Evolutionary conservation across 2,797 vertebrate genomes (phyloP), one percentile per base, ranked within the genome.

Genomic region (Helicolenus hilgendorfi): DNA sequence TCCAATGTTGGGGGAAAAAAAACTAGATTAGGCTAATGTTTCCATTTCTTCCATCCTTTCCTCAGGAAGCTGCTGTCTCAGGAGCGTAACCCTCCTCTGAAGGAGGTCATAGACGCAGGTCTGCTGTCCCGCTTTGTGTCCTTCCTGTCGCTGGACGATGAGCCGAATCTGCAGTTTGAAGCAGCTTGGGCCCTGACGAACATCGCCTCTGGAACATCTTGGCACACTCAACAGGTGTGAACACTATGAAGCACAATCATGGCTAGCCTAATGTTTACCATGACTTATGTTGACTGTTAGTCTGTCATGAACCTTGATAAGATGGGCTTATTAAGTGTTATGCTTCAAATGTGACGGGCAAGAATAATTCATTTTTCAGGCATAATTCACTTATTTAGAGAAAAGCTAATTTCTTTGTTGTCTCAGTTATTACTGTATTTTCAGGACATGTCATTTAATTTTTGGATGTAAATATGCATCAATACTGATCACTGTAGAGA

Each of bases 151-250:
- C 81, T 73, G 20, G 91, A 97, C 0, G 92, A 98, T 62, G 92
- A 96, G 5, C 93, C 97, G 0, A 15, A 71, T 3, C 93, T 99
- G 92, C 98, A 99, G 96, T 99, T 99, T 0, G 98, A 99, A 88
- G 98, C 98, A 0, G 98, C 98, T 3, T 99, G 98, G 98, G 98
- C 98, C 2, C 97, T 99, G 5, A 99, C 98, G 1, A 99, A 99
- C 92, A 96, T 99, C 0, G 98, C 98, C 38, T 98, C 98, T 0
- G 98, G 98, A 63, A 98, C 97, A 0, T 98, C 98, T 0, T 98
- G 97, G 72, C 98, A 99, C 75, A 98, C 98, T 1, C 94, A 94
- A 49, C 97, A 97, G 0, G 96, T 96, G 60, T 22, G 31, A 13
- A 8, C 10, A 4, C n/a, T 24, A 4, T 27, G 6, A 24, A 5